phyloP scores from a whole-genome alignment of 37 sponge, comb jelly and placozoan genomes.

The Geodia barretti region DNA sequence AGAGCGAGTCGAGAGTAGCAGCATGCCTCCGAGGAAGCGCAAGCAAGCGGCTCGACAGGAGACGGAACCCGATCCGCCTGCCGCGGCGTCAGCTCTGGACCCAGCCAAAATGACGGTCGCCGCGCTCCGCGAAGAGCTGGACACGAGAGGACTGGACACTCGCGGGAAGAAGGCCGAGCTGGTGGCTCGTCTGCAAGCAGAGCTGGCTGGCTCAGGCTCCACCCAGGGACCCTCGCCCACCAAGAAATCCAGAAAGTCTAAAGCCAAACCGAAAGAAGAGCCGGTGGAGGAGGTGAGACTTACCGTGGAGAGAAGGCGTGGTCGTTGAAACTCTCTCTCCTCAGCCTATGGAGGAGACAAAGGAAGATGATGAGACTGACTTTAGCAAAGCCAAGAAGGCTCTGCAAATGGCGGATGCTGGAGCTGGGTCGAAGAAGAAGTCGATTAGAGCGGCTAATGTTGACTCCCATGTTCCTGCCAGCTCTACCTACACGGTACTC shows the following conservation, averaged over 20 bases:
- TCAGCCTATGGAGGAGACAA: constrained; percentile 38
- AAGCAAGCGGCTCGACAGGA: no score
- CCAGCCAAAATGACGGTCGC: constrained; percentile 69
- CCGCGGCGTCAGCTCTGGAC: background rate
- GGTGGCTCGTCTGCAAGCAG: constrained; percentile 54
- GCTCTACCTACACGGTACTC: background rate
- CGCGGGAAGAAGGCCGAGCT: constrained; percentile 84
- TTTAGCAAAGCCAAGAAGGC: constrained; percentile 43
- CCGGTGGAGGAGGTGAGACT: constrained; percentile 61
- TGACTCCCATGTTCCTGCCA: background rate
- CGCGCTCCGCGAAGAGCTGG: constrained; percentile 75
- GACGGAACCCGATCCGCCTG: no score
- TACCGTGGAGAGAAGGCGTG: constrained; percentile 33
- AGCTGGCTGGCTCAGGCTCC: background rate
- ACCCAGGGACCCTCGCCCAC: constrained; percentile 33
- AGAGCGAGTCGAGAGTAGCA: background rate
- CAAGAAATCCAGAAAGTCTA: constrained; percentile 15
- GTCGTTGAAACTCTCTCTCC: constrained; percentile 21
- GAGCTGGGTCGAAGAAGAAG: constrained; percentile 15
- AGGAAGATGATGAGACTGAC: constrained; percentile 66
- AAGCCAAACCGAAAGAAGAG: constrained; percentile 19
- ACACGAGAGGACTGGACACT: constrained; percentile 62
- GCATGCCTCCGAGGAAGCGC: constrained; percentile 22
- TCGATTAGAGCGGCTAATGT: constrained; percentile 23
- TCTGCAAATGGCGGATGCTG: constrained; percentile 9